Evolutionary conservation across 2,888 invertebrate species (phyloP), one percentile per base, ranked within the genome.

Genomic region (Phortica magna): DNA sequence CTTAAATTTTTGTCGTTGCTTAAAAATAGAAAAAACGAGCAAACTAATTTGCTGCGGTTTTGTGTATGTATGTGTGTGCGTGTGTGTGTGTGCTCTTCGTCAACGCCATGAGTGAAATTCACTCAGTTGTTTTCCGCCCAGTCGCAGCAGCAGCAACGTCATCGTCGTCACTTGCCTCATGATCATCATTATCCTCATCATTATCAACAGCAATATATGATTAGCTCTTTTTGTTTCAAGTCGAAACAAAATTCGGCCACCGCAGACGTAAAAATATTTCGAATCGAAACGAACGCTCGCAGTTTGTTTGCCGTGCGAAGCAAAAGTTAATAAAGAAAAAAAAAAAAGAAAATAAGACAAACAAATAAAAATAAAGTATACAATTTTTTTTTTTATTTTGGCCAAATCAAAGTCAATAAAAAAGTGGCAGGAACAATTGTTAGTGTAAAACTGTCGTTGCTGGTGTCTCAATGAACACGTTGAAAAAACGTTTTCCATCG

Each of bases 401-500:
- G 3, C 5, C 31, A 4, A 48, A 48, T 48, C 14, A 12, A 48
- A 48, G 48, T 48, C 48, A 48, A 14, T 9, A 48, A 48, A 12
- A 48, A 12, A 12, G 48, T 48, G 48, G 10, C 48, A 14, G 48
- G 48, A 14, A 48, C 3, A 48, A 48, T 48, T 48, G 9, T 48
- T 14, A 48, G 9, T 48, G 48, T 48, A 31, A 31, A 31, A 31
- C 31, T 31, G 2, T 31, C 31, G 31, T 31, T 31, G 2, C 5
- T 31, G 19, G 68, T 19, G 43, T 17, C 57, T 64, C 55, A 81
- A 91, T 91, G 91, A 81, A 90, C 81, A 90, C 88, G 78, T 90
- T 93, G 83, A 93, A 93, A 84, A 93, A 93, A 88, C 91, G 91
- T 81, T 93, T 93, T 85, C 93, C 93, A 76, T 93, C 93, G 77